phyloP scores from a whole-genome alignment of 2,797 vertebrate species.

The Heterohyrax brucei region DNA sequence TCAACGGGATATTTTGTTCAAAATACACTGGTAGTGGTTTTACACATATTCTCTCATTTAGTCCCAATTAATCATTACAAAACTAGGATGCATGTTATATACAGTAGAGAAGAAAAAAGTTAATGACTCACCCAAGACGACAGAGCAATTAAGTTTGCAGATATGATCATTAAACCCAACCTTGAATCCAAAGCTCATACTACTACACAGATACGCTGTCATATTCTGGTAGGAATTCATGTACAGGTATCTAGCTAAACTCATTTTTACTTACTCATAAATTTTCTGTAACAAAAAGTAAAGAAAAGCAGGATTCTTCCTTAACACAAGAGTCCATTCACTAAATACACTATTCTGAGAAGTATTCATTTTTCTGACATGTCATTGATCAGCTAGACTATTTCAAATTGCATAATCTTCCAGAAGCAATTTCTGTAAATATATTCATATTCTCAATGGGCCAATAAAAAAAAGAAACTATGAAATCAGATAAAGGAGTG shows the following conservation, averaged over 20 bases:
- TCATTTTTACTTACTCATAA: slow-evolving; percentile 68
- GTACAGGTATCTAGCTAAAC: slow-evolving; percentile 25
- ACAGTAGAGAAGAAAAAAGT: slow-evolving; percentile 57
- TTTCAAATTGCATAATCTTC: slow-evolving; percentile 65
- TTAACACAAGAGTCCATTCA: slow-evolving; percentile 38
- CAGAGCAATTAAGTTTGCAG: slow-evolving; percentile 52
- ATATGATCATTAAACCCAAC: slow-evolving; percentile 35
- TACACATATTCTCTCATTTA: slow-evolving; percentile 67
- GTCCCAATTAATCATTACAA: slow-evolving; percentile 67
- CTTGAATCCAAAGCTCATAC: slow-evolving; percentile 59
- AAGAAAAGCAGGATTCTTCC: slow-evolving; percentile 61
- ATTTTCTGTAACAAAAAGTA: slow-evolving; percentile 56
- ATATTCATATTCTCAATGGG: slow-evolving; percentile 50
- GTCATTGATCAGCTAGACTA: slow-evolving; percentile 33
- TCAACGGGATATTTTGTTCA: slow-evolving; percentile 33
- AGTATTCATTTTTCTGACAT: slow-evolving; percentile 62
- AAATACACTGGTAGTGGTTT: slow-evolving; percentile 44
- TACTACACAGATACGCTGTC: slow-evolving; percentile 50
- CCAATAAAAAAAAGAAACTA: slow-evolving; percentile 54
- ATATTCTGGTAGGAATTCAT: slow-evolving; percentile 20
- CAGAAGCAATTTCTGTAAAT: slow-evolving; percentile 66
- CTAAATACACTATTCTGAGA: slow-evolving; percentile 52
- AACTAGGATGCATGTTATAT: slow-evolving; percentile 27
- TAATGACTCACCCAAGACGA: slow-evolving; percentile 65
- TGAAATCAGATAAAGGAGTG: slow-evolving; percentile 46